Percentiles rank a stretch among this genome's conserved stretches.
phyloP scores from a whole-genome alignment of 2,797 vertebrate species.

The Cheirogaleus major region DNA sequence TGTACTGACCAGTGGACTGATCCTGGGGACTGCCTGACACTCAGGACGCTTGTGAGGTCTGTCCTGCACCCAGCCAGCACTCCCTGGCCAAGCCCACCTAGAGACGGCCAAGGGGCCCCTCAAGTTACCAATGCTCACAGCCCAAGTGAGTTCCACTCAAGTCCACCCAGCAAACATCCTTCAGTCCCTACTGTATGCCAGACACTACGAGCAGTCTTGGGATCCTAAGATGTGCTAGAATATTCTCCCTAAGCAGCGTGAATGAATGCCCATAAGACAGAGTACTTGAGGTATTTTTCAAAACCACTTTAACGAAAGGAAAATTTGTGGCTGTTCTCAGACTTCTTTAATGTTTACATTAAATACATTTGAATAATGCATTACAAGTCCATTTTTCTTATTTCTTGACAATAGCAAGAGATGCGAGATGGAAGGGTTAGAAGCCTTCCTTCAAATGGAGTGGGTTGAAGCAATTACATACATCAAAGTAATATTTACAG shows the following conservation, averaged over 20 bases:
- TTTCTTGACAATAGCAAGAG: constrained; percentile 66
- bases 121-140: fast-evolving
- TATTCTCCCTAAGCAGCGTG: background rate
- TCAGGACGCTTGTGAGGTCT: fast-evolving
- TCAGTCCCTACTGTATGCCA: background rate
- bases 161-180: fast-evolving
- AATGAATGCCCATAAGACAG: background rate
- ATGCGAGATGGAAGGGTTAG: constrained; percentile 51
- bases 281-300: constrained; percentile 18
- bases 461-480: constrained; percentile 53
- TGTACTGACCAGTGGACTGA: background rate
- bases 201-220: fast-evolving
- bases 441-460: constrained; percentile 48
- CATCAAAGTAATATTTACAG: constrained; percentile 73
- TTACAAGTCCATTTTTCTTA: constrained; percentile 54
- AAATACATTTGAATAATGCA: constrained; percentile 70
- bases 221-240: background rate
- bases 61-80: fast-evolving
- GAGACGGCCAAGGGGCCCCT: fast-evolving
- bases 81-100: too few species aligned
- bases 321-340: constrained; percentile 52
- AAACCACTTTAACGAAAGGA: constrained; percentile 33
- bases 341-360: constrained; percentile 67
- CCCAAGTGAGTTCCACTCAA: background rate
- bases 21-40: fast-evolving